Evolutionary conservation across 2,797 vertebrate genomes (phyloP).

Genomic region (Lepus oiostolus): DNA sequence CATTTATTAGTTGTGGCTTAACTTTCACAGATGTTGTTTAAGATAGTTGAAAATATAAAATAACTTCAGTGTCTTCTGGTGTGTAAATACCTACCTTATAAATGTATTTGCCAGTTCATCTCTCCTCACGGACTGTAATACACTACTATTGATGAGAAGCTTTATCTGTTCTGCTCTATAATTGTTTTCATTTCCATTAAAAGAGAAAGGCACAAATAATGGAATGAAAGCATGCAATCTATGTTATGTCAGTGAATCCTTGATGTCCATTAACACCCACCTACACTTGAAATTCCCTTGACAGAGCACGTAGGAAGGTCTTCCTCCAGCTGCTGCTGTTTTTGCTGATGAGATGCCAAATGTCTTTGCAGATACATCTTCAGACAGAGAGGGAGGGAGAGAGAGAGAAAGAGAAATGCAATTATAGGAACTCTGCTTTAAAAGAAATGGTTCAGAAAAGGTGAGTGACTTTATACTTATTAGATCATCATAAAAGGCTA

Average conservation of each 20-base stretch:
- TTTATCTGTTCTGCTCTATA: conserved; percentile 85
- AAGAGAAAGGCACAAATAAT: conserved; percentile 87
- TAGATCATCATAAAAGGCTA: conserved; percentile 77
- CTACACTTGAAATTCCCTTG: conserved; percentile 89
- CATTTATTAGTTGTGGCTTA: neutral
- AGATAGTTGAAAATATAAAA: conserved; percentile 79
- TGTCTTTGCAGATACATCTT: conserved; percentile 86
- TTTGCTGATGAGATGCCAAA: conserved; percentile 90
- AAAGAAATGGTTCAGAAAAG: conserved; percentile 82
- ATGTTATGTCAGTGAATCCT: conserved; percentile 87
- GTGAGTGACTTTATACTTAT: conserved; percentile 79
- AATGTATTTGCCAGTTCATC: conserved; percentile 79
- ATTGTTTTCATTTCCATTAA: conserved; percentile 89
- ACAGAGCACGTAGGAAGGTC: conserved; percentile 85
- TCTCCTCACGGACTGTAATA: conserved; percentile 80
- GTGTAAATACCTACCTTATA: conserved; percentile 79
- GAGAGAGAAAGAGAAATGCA: conserved; percentile 83
- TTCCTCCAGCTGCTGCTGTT: conserved; percentile 89
- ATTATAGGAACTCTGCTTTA: conserved; percentile 85
- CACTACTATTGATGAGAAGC: conserved; percentile 73
- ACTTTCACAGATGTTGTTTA: conserved; percentile 43
- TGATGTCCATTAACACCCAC: conserved; percentile 88
- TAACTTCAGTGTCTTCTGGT: conserved; percentile 82
- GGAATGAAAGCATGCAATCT: conserved; percentile 86
- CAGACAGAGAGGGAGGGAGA: neutral